A percentile compares a stretch with the other conserved stretches of the same genome.
These are phyloP conservation scores for Mus minutoides DNA, from an alignment of 2,797 vertebrate species.

Conservation along the genomic window DNA sequence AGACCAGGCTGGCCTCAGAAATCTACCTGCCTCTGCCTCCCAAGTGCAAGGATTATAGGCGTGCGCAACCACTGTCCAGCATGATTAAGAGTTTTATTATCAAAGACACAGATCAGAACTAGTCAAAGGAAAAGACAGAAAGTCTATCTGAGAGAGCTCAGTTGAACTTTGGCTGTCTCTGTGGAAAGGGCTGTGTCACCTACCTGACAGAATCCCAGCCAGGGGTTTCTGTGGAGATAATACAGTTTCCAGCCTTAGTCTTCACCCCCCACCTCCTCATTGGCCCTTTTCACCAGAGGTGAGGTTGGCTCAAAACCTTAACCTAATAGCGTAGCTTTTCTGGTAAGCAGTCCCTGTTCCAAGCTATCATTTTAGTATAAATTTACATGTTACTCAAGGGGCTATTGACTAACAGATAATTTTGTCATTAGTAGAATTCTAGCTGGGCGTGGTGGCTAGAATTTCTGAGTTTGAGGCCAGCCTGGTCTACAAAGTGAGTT, in stretches of 20 bases:
- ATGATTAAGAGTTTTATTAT: neutral
- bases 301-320: neutral
- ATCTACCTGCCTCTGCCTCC: no score
- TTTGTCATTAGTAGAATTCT: neutral
- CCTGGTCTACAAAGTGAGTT: no score
- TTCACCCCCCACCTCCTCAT: neutral
- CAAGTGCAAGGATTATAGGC: no score
- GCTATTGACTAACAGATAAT: neutral
- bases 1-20: no score
- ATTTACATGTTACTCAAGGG: neutral
- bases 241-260: neutral
- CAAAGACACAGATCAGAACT: neutral
- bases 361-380: neutral
- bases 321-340: neutral
- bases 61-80: no score
- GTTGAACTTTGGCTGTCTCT: neutral
- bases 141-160: neutral
- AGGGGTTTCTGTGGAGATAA: neutral
- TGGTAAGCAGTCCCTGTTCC: neutral
- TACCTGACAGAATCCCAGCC: neutral
- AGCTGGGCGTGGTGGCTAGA: no score
- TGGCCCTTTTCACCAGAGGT: neutral
- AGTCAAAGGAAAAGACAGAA: constrained; percentile 2
- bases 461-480: no score
- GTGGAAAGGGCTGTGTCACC: neutral